Base-by-base conservation (phyloP, 2,888 invertebrate genomes). In the Parascotia fuliginaria region DNA sequence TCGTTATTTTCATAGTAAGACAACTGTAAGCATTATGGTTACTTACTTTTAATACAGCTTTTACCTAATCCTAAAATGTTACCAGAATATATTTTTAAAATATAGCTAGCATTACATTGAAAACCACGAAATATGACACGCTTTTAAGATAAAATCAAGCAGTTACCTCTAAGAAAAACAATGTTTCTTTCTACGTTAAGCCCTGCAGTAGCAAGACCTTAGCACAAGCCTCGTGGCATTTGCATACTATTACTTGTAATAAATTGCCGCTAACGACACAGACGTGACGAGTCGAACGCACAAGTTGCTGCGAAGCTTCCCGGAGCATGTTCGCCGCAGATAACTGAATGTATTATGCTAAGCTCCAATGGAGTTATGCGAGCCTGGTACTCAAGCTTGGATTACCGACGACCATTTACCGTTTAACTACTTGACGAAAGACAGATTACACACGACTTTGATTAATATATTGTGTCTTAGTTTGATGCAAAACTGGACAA, bases 241-340 rank as follows among this genome's bases (percentile, higher is more conserved):
- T 79, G 78, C 85, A 85, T 83, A 60, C 68, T 70, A 78, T 81
- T 78, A 78, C 77, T 74, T 70, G 74, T 77, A 75, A 81, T 81
- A 85, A 83, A 85, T 85, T 81, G 77, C 73, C 71, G 68, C 73
- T 83, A 84, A 87, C 83, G 84, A 75, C 80, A 70, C 65, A 77
- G 70, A 85, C 84, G 87, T 84, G 87, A 82, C 78, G 77, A 78
- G 65, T 73, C 54, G 73, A 75, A 72, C 71, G 69, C 64, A 61
- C 63, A 70, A 77, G 62, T 70, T 67, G 65, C 62, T 60, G 61
- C 58, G 53, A 56, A 60, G 58, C 42, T 38, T 33, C 42, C 24
- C 54, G 77, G 70, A 38, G 38, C 33, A 72, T 80, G 83, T 71
- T 70, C 72, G 56, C 55, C 52, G 67, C 60, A 77, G 81, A 79